Base-by-base conservation (phyloP, 1,140 invertebrate species). In the Kradibia gibbosae region DNA sequence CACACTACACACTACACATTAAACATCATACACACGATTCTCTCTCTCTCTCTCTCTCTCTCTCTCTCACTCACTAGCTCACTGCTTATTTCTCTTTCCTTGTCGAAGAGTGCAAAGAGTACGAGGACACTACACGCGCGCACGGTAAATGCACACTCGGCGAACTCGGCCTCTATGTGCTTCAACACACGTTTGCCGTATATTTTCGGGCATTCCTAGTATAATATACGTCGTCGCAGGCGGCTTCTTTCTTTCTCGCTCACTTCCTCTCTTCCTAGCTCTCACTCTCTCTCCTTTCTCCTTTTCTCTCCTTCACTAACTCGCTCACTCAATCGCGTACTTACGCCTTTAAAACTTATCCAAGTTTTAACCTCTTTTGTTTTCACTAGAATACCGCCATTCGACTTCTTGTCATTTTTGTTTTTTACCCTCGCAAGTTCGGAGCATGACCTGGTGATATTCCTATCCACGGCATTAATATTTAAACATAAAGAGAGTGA, bases 301-400 rank as follows among this genome's bases (percentile, higher is more conserved):
- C 11, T 42, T 57, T 57, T 60, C 53, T 57, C 8, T 17, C 25
- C 25, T 22, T 45, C 13, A 5, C 42, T 34, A 28, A 20, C 25
- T 34, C 60, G n/a, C 34, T 25, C 11, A 8, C 34, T 94, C 42
- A 45, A 7, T n/a, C 22, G 10, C 25, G 22, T 28, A 22, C n/a
- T 48, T 36, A 39, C 8, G 20, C 11, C 5, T 34, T 25, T 34
- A 57, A 5, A 7, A 28, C 17, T 22, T 50, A 34, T 3, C 48
- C 45, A 15, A 28, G 88, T 95, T 94, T 90, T 95, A 94, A 62
- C 94, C 94, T 34, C 91, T 90, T 81, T 93, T 50, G 15, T 70
- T 45, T 42, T 11, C 3, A 34, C 15, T 5, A 36, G 13, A 65
- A 36, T 10, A 39, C 60, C 36, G 36, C 17, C 5, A 39, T 67